Percentiles rank a stretch among this genome's conserved stretches.
Conservation (phyloP, 2,113 vertebrate genomes). For the Boulengeromyrus knoepffleri region DNA sequence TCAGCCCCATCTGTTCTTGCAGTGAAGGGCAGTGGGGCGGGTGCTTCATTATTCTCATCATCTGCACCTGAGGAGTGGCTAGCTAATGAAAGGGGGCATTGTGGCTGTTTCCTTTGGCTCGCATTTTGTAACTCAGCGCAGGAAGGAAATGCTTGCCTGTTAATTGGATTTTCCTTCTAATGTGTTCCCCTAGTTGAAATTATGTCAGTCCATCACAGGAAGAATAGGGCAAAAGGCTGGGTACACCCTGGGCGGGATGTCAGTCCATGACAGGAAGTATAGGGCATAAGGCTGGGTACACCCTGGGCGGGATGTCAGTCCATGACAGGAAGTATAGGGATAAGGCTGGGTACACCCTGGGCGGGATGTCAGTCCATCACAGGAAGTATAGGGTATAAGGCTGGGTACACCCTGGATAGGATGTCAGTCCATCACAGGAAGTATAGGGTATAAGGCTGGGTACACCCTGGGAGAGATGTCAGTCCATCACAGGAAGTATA, state of each 20-base stretch:
- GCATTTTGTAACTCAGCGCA: neutral
- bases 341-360: neutral
- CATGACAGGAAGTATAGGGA: neutral
- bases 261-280: too few species aligned
- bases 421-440: too few species aligned
- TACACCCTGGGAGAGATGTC: neutral
- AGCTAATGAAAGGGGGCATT: neutral
- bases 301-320: too few species aligned
- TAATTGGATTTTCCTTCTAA: neutral
- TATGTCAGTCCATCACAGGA: too few species aligned
- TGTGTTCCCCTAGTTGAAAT: neutral
- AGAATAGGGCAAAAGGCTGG: too few species aligned
- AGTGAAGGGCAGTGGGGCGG: neutral
- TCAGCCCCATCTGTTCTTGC: neutral
- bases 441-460: neutral
- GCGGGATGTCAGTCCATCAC: neutral
- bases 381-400: neutral
- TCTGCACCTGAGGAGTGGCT: neutral
- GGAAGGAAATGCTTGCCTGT: neutral
- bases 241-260: too few species aligned
- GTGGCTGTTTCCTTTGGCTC: neutral
- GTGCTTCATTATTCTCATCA: too few species aligned
- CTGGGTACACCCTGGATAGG: neutral
- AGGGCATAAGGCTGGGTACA: too few species aligned
- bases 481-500: neutral